Evolutionary conservation across 2,113 vertebrate genomes (phyloP), one percentile per base, ranked within the genome.

Genomic region (Pedionomus torquatus): DNA sequence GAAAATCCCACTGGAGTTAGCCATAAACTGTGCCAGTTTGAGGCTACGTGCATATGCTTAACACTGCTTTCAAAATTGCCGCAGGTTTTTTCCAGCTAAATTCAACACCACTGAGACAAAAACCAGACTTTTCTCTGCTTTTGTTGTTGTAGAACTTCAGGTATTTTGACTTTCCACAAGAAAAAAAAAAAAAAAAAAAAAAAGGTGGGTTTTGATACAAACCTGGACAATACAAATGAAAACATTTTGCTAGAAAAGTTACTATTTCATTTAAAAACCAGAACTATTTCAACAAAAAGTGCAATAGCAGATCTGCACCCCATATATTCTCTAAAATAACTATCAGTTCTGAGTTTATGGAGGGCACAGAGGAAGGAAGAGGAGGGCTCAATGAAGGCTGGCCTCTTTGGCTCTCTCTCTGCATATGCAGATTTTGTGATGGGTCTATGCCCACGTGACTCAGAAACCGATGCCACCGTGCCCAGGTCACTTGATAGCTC

Each of bases 321-420:
- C 2, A 7, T 55, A 82, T 64, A 11, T 39, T 83, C 35, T 61
- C 18, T 57, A n/a, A 52, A 49, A 39, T 28, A 89, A 3, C 16
- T 69, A 9, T 55, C 18, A 48, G 6, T 51, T 83, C 52, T n/a
- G 44, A 15, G 14, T 80, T 92, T 77, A 25, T 52, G 46, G 49
- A 86, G 35, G 20, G 10, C 3, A 25, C 6, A 11, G 25, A 24
- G n/a, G 35, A 76, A 90, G 30, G 30, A 72, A 51, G 39, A 58
- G 37, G 46, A 39, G 25, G 9, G 13, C 12, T 87, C 44, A 7
- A 16, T 72, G 51, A 52, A 87, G 9, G 11, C 7, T 78, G 58
- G 6, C n/a, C 0, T 0, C 37, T 83, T 83, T 83, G 52, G 7
- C 6, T 69, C 10, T 69, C 8, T 60, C 18, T 23, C 1, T n/a